Evolutionary conservation across 2,113 vertebrate species (phyloP).

Genomic region (Labeo catla): DNA sequence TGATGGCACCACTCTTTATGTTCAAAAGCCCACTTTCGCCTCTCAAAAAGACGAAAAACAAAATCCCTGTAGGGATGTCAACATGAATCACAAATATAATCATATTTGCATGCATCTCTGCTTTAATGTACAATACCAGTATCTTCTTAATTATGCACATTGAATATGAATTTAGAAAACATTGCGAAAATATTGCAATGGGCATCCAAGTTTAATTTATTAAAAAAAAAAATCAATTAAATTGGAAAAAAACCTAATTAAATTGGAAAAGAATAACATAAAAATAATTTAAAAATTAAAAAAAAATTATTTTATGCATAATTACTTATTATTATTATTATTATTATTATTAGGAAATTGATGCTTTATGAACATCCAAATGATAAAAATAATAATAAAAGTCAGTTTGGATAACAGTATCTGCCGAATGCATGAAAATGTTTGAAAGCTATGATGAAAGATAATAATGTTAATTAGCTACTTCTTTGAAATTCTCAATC

Average conservation of each 20-base stretch:
- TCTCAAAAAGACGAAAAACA: conserved; percentile 15
- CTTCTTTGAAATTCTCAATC: conserved; percentile 20
- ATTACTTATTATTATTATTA: background rate
- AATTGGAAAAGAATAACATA: background rate
- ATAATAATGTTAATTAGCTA: conserved; percentile 12
- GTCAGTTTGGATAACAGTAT: background rate
- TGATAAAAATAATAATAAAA: background rate
- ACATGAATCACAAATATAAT: conserved; percentile 56
- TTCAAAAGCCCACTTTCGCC: conserved; percentile 42
- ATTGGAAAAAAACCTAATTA: background rate
- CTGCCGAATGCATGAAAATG: background rate
- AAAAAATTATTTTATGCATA: too few species aligned
- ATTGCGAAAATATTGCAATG: background rate
- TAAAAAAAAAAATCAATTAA: background rate
- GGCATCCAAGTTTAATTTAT: background rate
- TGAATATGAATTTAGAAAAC: background rate
- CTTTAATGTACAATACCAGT: conserved; percentile 45
- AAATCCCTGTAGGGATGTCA: conserved; percentile 23
- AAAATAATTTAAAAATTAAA: background rate
- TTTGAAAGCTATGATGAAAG: conserved; percentile 3
- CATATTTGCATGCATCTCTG: conserved; percentile 43
- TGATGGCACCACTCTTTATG: conserved; percentile 41
- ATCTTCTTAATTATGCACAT: conserved; percentile 35
- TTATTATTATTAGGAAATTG: background rate
- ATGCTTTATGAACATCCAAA: too few species aligned